Evolutionary conservation across 2,113 vertebrate genomes (phyloP), one percentile per base, ranked within the genome.

Genomic region (Paedocypris sp.): DNA sequence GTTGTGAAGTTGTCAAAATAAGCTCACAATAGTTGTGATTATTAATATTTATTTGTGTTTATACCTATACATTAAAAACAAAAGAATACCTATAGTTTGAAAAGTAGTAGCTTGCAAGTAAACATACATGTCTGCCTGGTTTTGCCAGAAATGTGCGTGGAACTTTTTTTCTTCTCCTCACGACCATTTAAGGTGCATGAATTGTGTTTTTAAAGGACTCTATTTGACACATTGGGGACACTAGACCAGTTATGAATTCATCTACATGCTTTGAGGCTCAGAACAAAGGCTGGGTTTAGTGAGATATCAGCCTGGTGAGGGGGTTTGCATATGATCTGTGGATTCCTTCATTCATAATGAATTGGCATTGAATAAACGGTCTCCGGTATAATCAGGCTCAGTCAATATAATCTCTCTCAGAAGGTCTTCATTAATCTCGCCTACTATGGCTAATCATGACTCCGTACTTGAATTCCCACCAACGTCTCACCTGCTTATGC

Each of bases 401-500:
- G 79, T 83, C 79, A 80, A 83, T 83, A 76, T 85, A 88, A 83
- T 89, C 82, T 81, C 80, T 68, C 28, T 28, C 78, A 76, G 71
- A 88, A 85, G 83, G 87, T 93, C 89, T 91, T 86, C 90, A 90
- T 95, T 92, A 90, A 91, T 92, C 85, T 89, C 81, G 57, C 76
- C 79, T 82, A 74, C 80, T 83, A 75, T 85, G 79, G 85, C 86
- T 94, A 93, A 94, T 93, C 89, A 87, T 83, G 87, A 87, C 79
- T 71, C 66, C 78, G 71, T 78, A 86, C 88, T 64, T 77, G 79
- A 82, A 77, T 77, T 80, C 70, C 66, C 71, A 80, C 69, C 74
- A 80, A 86, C 75, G 75, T 83, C 79, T 90, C 85, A 86, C 80
- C 87, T 80, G 78, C 80, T 83, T 78, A 74, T 82, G n/a, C n/a